Evolutionary conservation across 2,113 vertebrate species (phyloP), one percentile per base, ranked within the genome.

Genomic region (Heliornis fulica): DNA sequence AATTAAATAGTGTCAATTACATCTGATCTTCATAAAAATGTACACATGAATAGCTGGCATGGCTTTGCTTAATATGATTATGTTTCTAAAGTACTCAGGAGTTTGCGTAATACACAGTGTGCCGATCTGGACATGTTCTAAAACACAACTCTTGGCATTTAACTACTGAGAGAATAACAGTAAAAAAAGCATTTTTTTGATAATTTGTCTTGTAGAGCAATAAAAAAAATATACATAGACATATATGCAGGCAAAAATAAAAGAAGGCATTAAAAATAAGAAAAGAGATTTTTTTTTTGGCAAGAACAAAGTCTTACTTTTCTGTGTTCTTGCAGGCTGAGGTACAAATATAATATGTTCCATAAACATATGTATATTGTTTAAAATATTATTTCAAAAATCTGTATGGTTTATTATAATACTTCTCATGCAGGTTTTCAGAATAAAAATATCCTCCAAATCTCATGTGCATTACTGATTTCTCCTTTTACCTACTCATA

Each of bases 1-100:
- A 82, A 94, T 88, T 90, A 93, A 95, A 88, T 71, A 74, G 25
- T 66, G 53, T 41, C 61, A 85, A 59, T 95, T 90, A 75, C 59
- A 69, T 53, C 43, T 91, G 54, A 84, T 63, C 65, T 83, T 78
- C 75, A 78, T 80, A 61, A 77, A 75, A 19, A 13, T 54, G 34
- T 22, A 29, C 8, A 71, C 0, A 3, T 41, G 41, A 84, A 93
- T 91, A 54, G 38, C 34, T 77, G 59, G 75, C 71, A 69, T 56
- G 29, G 57, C 76, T 74, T 94, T 59, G 21, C 36, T 91, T 89
- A 94, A 93, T 79, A 31, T 54, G 57, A 70, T 91, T 86, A 81
- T 19, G 21, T 85, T 89, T 56, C 61, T 61, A 34, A 87, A 74
- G 53, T 6, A 87, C 34, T 6, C 28, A 45, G 50, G 56, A 89